Evolutionary conservation across 2,113 vertebrate species (phyloP).

Genomic region (Pyrgilauda ruficollis): DNA sequence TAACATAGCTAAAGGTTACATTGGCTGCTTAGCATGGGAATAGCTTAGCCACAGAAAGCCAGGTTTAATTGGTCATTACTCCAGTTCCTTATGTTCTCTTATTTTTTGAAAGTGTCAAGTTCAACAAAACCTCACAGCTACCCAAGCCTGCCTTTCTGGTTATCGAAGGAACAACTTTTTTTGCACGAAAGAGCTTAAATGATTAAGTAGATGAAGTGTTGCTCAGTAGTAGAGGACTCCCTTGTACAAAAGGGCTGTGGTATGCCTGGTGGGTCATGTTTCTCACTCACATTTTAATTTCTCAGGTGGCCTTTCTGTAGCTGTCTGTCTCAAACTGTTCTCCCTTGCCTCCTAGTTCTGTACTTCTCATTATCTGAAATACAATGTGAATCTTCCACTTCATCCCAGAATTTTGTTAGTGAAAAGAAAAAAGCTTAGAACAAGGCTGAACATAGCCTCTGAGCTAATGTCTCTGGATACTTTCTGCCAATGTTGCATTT

Average conservation of each 20-base stretch:
- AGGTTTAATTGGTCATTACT: conserved; percentile 29
- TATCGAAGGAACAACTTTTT: not conserved
- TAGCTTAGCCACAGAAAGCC: not conserved
- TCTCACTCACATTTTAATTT: not conserved
- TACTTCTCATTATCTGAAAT: not conserved
- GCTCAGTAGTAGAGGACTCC: not conserved
- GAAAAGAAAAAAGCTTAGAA: not conserved
- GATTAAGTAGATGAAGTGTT: not conserved
- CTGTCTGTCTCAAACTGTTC: not conserved
- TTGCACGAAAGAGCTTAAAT: not conserved
- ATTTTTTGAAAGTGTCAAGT: not conserved
- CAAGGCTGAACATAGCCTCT: not conserved
- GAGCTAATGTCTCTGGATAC: not conserved
- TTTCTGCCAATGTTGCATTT: not conserved
- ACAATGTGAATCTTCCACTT: not conserved
- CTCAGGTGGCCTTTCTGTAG: not conserved
- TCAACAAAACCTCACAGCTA: not conserved
- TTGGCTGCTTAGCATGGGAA: not conserved
- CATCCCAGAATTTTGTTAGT: not conserved
- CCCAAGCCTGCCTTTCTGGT: not conserved
- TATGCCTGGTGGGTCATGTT: not conserved
- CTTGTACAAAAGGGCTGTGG: not conserved
- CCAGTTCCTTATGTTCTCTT: not conserved
- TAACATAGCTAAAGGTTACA: not conserved
- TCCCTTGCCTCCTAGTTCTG: not conserved